phyloP scores from a whole-genome alignment of 2,113 vertebrate genomes.

The Furnarius figulus region DNA sequence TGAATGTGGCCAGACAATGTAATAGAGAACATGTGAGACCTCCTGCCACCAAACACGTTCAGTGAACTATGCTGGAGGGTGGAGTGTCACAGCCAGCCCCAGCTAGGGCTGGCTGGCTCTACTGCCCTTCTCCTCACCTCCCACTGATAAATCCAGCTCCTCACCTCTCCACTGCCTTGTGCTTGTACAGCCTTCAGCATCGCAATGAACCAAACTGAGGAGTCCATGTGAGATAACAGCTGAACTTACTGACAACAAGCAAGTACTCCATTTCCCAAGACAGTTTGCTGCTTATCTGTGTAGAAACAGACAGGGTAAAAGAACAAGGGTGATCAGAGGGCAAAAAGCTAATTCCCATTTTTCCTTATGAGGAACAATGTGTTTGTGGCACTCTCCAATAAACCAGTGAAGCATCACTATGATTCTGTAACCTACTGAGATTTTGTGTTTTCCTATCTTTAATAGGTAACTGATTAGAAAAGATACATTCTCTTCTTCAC shows the following conservation, averaged over 20 bases:
- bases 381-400: background rate
- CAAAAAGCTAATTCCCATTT: background rate
- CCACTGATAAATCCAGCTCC: background rate
- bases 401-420: background rate
- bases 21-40: background rate
- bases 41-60: background rate
- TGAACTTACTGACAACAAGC: background rate
- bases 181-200: background rate
- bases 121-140: background rate
- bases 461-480: background rate
- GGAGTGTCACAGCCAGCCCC: background rate
- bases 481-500: background rate
- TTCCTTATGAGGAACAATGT: background rate
- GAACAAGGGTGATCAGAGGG: background rate
- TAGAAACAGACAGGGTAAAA: background rate
- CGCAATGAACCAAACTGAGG: background rate
- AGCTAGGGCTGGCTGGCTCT: background rate
- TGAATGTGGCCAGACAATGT: background rate
- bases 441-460: background rate
- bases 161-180: no score
- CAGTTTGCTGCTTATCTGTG: background rate
- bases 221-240: rapidly evolving
- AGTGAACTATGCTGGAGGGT: background rate
- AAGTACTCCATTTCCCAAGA: background rate
- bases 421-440: background rate